Conservation (phyloP, 2,113 vertebrate species). For the Girardinichthys multiradiatus region DNA sequence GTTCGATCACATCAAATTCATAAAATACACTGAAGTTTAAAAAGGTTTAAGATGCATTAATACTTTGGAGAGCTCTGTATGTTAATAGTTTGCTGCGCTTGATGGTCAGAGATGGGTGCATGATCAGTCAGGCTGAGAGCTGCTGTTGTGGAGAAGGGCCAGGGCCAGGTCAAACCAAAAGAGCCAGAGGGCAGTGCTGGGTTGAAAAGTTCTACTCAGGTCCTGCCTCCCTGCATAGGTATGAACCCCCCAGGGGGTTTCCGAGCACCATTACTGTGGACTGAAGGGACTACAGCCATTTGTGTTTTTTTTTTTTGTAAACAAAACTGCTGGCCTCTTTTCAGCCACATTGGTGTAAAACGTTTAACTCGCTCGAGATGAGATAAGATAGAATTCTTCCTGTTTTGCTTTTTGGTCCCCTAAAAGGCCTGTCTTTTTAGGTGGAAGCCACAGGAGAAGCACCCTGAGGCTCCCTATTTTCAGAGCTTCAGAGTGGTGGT, state of each 20-base stretch:
- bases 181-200: conserved; percentile 54
- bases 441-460: conserved; percentile 41
- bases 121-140: conserved; percentile 64
- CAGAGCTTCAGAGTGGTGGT: conserved; percentile 65
- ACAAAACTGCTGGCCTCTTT: conserved; percentile 39
- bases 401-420: conserved; percentile 49
- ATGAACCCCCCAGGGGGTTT: conserved; percentile 76
- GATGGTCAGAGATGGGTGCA: conserved; percentile 60
- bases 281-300: conserved; percentile 26
- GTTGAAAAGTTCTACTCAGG: conserved; percentile 65
- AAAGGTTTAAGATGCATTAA: no score
- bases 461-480: conserved; percentile 59
- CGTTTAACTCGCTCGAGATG: conserved; percentile 66
- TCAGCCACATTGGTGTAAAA: conserved; percentile 67
- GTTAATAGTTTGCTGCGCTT: conserved; percentile 43
- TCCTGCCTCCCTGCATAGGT: conserved; percentile 77
- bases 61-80: no score
- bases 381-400: conserved; percentile 72
- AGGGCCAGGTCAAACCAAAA: conserved; percentile 71
- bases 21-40: neutral
- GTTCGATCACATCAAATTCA: neutral
- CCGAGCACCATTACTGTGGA: conserved; percentile 60
- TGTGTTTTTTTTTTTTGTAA: conserved; percentile 72
- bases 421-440: conserved; percentile 14
- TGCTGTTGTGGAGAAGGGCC: conserved; percentile 50